Percentiles rank a stretch among this genome's conserved stretches.
Evolutionary conservation across 1,140 invertebrate species (phyloP).

Genomic region (Bradysia coprophila): DNA sequence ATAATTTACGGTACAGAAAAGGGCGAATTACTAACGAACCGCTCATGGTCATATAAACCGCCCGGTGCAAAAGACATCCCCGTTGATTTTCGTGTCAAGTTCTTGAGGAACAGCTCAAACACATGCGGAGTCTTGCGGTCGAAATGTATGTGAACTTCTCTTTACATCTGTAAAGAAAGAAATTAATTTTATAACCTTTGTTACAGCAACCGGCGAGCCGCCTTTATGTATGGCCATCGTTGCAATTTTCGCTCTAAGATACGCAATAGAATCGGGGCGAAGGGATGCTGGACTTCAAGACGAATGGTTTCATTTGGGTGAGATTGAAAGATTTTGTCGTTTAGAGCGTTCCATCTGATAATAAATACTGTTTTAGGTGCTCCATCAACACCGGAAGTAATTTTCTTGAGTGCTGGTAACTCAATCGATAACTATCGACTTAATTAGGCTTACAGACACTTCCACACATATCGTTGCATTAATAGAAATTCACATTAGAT

Average conservation of each 20-base stretch:
- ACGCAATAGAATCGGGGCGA: constrained; percentile 41
- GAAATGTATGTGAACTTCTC: too few relatives aligned
- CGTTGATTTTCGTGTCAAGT: constrained; percentile 40
- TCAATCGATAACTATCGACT: neutral
- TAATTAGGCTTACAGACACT: too few relatives aligned
- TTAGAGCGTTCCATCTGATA: neutral
- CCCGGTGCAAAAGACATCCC: constrained; percentile 44
- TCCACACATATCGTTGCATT: too few relatives aligned
- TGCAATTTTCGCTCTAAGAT: constrained; percentile 43
- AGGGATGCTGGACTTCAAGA: constrained; percentile 26
- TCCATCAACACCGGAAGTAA: neutral
- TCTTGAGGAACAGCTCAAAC: constrained; percentile 39
- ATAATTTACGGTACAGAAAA: constrained; percentile 41
- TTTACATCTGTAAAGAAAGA: too few relatives aligned
- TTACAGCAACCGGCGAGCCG: constrained; percentile 50
- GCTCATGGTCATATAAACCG: constrained; percentile 73
- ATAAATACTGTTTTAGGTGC: neutral
- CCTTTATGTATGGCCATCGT: constrained; percentile 40
- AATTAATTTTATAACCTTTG: neutral
- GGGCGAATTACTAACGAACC: constrained; percentile 47
- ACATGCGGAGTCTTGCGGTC: constrained; percentile 53
- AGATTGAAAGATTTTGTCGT: constrained; percentile 7
- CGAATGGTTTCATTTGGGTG: constrained; percentile 24
- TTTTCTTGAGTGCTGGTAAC: neutral
- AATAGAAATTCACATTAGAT: too few relatives aligned